A percentile compares a stretch with the other conserved stretches of the same genome.
Conservation (phyloP, 1,140 invertebrate genomes). For the Chrysomallon squamiferum region DNA sequence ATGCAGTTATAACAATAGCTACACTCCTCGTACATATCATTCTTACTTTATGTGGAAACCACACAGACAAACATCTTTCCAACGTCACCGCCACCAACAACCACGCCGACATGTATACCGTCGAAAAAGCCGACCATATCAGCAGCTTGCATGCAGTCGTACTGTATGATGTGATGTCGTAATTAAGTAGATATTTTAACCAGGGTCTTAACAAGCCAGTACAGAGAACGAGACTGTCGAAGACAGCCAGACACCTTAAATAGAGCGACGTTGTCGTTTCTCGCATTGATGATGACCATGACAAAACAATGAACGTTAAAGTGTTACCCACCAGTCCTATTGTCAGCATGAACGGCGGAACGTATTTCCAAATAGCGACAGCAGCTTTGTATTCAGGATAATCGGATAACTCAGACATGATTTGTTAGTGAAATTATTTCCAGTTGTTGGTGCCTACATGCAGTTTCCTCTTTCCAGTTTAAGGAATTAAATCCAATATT, state of each 20-base stretch:
- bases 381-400: too few species aligned
- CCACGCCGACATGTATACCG: constrained; percentile 31
- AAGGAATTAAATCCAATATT: too few species aligned
- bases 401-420: too few species aligned
- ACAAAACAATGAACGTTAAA: constrained; percentile 18
- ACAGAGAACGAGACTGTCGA: constrained; percentile 31
- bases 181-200: constrained; percentile 23
- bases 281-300: neutral
- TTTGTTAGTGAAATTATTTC: too few species aligned
- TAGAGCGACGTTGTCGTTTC: constrained; percentile 23
- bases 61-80: constrained; percentile 36
- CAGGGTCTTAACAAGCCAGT: constrained; percentile 34
- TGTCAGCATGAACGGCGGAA: constrained; percentile 17
- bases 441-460: too few species aligned
- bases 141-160: constrained; percentile 28
- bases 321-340: constrained; percentile 25
- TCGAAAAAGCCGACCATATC: constrained; percentile 25
- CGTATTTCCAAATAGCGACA: neutral
- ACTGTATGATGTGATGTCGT: constrained; percentile 21
- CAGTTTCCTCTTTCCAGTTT: too few species aligned
- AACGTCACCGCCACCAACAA: constrained; percentile 35
- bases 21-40: constrained; percentile 13
- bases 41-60: constrained; percentile 28
- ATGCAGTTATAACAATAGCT: neutral
- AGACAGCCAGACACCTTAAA: constrained; percentile 24